phyloP scores from a whole-genome alignment of 2,113 vertebrate species.

The Scartelaos histophorus region DNA sequence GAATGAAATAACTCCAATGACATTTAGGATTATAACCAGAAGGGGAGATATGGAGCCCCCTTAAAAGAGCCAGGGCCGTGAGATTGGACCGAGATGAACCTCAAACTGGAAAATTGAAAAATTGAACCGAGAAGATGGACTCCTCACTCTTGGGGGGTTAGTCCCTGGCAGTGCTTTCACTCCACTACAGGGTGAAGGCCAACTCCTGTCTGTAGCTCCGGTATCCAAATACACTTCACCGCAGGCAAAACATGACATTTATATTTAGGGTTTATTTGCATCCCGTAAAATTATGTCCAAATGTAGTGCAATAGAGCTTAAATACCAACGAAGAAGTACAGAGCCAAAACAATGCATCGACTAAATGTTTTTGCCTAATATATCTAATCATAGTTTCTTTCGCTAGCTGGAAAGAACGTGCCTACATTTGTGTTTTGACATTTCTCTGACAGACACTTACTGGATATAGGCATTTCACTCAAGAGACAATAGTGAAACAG shows the following conservation, averaged over 20 bases:
- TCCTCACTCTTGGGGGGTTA: conserved; percentile 28
- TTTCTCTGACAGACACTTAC: neutral
- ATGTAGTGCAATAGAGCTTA: neutral
- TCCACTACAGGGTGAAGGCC: conserved; percentile 37
- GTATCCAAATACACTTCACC: conserved; percentile 45
- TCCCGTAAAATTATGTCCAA: conserved; percentile 6
- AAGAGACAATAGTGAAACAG: neutral
- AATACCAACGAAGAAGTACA: neutral
- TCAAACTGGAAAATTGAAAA: conserved; percentile 72
- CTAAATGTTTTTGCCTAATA: neutral
- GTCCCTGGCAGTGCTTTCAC: conserved; percentile 21
- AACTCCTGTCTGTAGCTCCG: conserved; percentile 33
- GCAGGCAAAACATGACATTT: conserved; percentile 48
- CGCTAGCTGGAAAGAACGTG: neutral
- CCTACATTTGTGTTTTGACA: neutral
- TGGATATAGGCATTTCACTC: neutral
- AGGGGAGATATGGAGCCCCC: conserved; percentile 65
- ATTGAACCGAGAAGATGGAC: conserved; percentile 68
- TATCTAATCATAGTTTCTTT: neutral
- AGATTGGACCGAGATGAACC: conserved; percentile 65
- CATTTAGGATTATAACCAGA: conserved; percentile 64
- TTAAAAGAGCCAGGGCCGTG: conserved; percentile 52
- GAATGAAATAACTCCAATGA: conserved; percentile 65
- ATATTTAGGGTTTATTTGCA: conserved; percentile 35
- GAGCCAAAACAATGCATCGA: neutral